Conservation (phyloP, 2,113 vertebrate genomes). For the Dasyurus viverrinus region DNA sequence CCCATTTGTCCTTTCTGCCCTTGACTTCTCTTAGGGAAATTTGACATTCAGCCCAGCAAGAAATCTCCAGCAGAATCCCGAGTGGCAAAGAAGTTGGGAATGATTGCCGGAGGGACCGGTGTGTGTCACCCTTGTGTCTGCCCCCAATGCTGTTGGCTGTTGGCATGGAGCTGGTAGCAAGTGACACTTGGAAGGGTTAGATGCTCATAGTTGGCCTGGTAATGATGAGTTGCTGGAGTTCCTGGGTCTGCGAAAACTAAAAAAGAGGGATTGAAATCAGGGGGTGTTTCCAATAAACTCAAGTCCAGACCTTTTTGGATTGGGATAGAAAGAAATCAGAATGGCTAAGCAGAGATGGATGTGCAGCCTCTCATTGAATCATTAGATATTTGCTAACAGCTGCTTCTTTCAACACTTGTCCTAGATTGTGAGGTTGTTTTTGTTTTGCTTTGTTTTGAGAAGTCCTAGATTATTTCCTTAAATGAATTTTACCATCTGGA, state of each 20-base stretch:
- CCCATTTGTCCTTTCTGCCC: neutral
- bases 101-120: slow-evolving; percentile 88
- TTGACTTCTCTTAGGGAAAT: slow-evolving; percentile 78
- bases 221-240: neutral
- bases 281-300: neutral
- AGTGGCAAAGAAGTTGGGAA: slow-evolving; percentile 77
- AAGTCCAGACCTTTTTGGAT: neutral
- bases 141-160: neutral
- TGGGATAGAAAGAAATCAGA: neutral
- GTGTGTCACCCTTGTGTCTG: neutral
- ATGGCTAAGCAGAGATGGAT: neutral
- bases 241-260: slow-evolving; percentile 14
- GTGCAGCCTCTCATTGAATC: neutral
- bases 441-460: neutral
- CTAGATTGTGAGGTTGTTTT: neutral
- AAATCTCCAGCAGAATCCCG: slow-evolving; percentile 80
- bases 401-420: neutral
- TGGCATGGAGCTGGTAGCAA: neutral
- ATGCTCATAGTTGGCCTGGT: slow-evolving; percentile 8
- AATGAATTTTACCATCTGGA: slow-evolving; percentile 12
- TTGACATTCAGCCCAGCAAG: slow-evolving; percentile 83
- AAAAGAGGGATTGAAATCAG: slow-evolving; percentile 4
- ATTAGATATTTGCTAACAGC: neutral
- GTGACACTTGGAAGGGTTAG: slow-evolving; percentile 15
- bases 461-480: slow-evolving; percentile 17